Conservation (phyloP, 1,140 invertebrate species). For the Caenorhabditis inopinata region DNA sequence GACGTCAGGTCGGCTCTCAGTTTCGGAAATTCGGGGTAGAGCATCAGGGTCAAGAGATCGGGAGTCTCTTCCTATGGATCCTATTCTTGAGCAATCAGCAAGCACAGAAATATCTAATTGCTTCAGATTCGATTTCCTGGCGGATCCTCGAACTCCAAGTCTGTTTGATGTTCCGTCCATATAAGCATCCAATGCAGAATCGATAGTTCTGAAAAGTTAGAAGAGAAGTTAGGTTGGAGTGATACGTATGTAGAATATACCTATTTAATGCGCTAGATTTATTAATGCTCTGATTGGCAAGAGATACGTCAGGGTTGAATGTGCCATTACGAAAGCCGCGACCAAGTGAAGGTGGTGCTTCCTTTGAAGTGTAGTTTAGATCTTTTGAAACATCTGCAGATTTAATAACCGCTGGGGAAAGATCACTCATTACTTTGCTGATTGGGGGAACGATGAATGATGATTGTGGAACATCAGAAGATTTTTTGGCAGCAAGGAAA, state of each 20-base stretch:
- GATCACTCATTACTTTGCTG: not conserved
- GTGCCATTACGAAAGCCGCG: conserved; percentile 24
- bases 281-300: not conserved
- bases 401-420: not conserved
- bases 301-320: not conserved
- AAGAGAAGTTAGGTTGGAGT: not conserved
- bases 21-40: not conserved
- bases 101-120: not conserved
- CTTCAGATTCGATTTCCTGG: not conserved
- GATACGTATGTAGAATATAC: not conserved
- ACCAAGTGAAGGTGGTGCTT: conserved; percentile 37
- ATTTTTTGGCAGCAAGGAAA: conserved; percentile 41
- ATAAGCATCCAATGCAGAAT: not conserved
- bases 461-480: not conserved
- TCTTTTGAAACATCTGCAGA: not conserved
- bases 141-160: conserved; percentile 2
- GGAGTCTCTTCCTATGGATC: not conserved
- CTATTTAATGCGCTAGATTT: conserved; percentile 6
- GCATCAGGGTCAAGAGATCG: not conserved
- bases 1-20: not conserved
- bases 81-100: not conserved
- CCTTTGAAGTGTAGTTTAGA: conserved; percentile 32
- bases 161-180: not conserved
- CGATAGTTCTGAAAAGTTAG: not conserved
- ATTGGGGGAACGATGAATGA: conserved; percentile 8